phyloP scores from a whole-genome alignment of 1,140 invertebrate species.

The Onthophagus taurus region DNA sequence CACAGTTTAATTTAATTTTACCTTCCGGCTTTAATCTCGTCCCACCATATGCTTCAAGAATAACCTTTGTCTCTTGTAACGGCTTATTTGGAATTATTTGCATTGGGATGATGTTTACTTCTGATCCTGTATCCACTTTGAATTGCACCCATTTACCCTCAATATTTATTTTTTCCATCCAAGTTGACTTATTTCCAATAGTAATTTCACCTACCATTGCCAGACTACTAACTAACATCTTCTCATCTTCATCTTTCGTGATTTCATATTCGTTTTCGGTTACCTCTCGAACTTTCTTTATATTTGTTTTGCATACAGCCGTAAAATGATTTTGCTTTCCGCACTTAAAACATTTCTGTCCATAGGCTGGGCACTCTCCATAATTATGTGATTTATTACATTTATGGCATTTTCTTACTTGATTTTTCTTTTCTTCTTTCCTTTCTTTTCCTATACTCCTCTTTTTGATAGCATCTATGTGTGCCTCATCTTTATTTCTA shows the following conservation, averaged over 20 bases:
- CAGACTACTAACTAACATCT: constrained; percentile 1
- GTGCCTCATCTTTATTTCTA: constrained; percentile 3
- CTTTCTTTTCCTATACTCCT: neutral
- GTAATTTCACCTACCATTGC: constrained; percentile 5
- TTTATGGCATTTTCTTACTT: constrained; percentile 5
- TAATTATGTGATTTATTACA: constrained; percentile 11
- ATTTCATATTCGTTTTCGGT: neutral
- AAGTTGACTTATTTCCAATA: neutral
- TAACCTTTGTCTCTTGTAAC: constrained; percentile 5
- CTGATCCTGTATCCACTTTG: constrained; percentile 13
- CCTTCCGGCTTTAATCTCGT: constrained; percentile 1
- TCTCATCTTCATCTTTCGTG: neutral
- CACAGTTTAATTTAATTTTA: constrained; percentile 3
- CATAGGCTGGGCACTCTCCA: constrained; percentile 7
- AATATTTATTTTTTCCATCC: constrained; percentile 1
- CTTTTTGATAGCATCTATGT: neutral
- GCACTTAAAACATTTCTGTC: constrained; percentile 9
- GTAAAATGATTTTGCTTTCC: constrained; percentile 12
- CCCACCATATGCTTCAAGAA: constrained; percentile 12
- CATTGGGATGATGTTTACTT: constrained; percentile 12
- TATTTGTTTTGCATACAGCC: constrained; percentile 1
- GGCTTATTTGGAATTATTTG: constrained; percentile 5
- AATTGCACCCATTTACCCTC: neutral
- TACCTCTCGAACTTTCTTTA: constrained; percentile 5
- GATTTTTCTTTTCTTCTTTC: constrained; percentile 3